phyloP scores from a whole-genome alignment of 1,140 invertebrate genomes.

The Zaprionus kolodkinae region DNA sequence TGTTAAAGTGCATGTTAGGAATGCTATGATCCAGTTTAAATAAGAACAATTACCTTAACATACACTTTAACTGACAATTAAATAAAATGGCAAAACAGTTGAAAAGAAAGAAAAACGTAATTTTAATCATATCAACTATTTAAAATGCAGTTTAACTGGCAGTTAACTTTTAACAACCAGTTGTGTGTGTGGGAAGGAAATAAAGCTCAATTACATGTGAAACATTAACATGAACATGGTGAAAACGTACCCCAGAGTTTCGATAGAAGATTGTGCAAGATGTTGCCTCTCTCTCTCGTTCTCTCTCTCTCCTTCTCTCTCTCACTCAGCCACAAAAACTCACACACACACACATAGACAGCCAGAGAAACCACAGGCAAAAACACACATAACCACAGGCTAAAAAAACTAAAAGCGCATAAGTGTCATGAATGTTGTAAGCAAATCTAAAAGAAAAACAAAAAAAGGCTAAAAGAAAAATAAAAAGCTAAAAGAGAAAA shows the following conservation, averaged over 20 bases:
- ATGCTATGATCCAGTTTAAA: neutral
- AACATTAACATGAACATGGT: slow-evolving; percentile 1
- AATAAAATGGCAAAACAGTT: no score
- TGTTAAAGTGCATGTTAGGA: neutral
- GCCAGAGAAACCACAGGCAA: neutral
- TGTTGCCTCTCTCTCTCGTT: neutral
- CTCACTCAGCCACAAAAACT: slow-evolving; percentile 18
- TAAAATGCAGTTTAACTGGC: neutral
- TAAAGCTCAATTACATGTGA: neutral
- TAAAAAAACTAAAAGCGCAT: slow-evolving; percentile 28
- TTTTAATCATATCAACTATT: neutral
- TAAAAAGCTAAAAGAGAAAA: slow-evolving; percentile 11
- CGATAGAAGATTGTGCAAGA: neutral
- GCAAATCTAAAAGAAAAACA: slow-evolving; percentile 42
- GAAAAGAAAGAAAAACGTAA: neutral
- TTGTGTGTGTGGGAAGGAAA: neutral
- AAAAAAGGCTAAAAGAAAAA: slow-evolving; percentile 12
- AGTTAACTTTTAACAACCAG: slow-evolving; percentile 9
- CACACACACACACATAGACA: neutral
- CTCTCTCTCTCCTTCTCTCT: neutral
- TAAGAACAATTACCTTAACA: neutral
- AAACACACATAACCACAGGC: slow-evolving; percentile 25
- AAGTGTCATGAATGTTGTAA: slow-evolving; percentile 68
- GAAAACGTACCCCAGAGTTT: slow-evolving; percentile 13
- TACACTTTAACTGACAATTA: neutral